phyloP scores from a whole-genome alignment of 2,888 invertebrate species.

The Tribolium freemani region DNA sequence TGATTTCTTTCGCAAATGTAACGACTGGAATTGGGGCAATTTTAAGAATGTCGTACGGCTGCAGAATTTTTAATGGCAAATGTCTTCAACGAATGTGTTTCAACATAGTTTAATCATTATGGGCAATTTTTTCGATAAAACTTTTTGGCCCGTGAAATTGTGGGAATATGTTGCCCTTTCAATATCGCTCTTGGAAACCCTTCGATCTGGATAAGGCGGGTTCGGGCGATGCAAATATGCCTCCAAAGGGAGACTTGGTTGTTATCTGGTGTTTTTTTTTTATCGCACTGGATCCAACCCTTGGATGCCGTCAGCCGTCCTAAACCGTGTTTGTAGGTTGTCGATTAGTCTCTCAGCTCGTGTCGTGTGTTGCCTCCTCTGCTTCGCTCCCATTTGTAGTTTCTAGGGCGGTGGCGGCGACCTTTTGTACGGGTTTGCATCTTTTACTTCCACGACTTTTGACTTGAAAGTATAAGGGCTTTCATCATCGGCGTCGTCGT shows the following conservation, averaged over 20 bases:
- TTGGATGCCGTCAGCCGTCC: conserved; percentile 1
- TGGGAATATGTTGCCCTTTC: neutral
- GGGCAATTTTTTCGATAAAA: no score
- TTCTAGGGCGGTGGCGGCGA: conserved; percentile 5
- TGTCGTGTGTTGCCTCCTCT: conserved; percentile 2
- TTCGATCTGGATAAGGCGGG: conserved; percentile 3
- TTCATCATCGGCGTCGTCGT: neutral
- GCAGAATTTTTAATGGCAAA: neutral
- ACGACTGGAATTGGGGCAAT: neutral
- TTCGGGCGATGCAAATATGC: conserved; percentile 5
- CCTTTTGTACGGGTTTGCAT: conserved; percentile 2
- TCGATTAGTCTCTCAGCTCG: conserved; percentile 9
- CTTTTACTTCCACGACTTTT: neutral
- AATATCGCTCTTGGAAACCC: neutral
- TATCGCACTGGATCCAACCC: neutral
- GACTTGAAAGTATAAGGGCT: neutral
- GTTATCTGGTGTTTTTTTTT: conserved; percentile 12
- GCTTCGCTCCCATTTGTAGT: neutral
- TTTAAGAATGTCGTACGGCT: no score
- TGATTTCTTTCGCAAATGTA: neutral
- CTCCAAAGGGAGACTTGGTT: conserved; percentile 1
- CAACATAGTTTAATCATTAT: no score
- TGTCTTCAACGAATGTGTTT: no score
- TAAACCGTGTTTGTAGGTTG: conserved; percentile 27
- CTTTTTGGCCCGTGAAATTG: neutral